Evolutionary conservation across 2,888 invertebrate genomes (phyloP), one percentile per base, ranked within the genome.

Genomic region (Chydorus sphaericus): DNA sequence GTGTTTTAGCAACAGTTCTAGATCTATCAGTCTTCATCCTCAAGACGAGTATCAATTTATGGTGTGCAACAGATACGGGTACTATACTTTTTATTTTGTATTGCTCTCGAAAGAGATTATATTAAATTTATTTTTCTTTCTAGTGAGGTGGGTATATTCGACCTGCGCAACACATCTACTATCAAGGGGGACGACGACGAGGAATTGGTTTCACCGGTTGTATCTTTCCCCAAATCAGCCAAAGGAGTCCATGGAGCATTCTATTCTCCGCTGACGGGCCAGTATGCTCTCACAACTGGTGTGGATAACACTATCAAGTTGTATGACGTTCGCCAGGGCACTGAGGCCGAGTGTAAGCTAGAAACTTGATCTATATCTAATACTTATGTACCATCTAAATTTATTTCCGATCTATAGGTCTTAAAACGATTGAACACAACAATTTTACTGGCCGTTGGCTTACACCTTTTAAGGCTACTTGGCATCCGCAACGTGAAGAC

Each of bases 401-500:
- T 18, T 50, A 30, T 48, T 20, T 33, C 52, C 10, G 26, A 33
- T 14, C 60, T 62, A 54, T 55, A 62, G 62, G 60, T 28, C 26
- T 59, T 16, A 48, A 50, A 1, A 54, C 52, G 20, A 62, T 64
- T 56, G 62, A 63, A 16, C 73, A 74, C 60, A 66, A 72, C 61
- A 74, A 72, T 61, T 66, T 67, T 33, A 69, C 69, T 23, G 73
- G 73, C 0, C 62, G 70, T 16, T 74, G 72, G 73, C 60, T 73
- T 57, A 70, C 71, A 3, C 64, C 66, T 16, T 72, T 74, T 60
- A 66, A 69, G 58, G 68, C 69, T 1, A 63, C 61, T 3, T 74
- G 72, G 72, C 69, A 72, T 55, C 72, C 73, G 3, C 61, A 63
- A 8, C 62, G 69, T 36, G 71, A 73, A 48, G 71, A 72, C 61